phyloP scores from a whole-genome alignment of 2,113 vertebrate genomes.

The Campylorhamphus procurvoides region DNA sequence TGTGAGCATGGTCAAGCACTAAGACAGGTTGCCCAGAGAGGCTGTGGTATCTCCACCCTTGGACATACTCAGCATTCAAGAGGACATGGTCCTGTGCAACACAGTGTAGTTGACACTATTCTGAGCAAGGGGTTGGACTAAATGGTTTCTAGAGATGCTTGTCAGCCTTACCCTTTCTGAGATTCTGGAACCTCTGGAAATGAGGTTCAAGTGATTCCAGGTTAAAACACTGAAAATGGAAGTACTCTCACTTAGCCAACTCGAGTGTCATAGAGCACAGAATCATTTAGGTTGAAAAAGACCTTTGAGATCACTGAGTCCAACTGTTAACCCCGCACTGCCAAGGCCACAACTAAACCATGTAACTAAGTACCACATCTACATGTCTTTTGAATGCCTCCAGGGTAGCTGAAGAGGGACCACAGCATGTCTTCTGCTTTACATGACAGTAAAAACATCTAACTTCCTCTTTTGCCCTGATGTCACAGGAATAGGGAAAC shows the following conservation, averaged over 20 bases:
- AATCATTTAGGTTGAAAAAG: background rate
- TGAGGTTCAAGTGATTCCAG: background rate
- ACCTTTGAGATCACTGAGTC: background rate
- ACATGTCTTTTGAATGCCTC: accelerated
- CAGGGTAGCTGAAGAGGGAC: background rate
- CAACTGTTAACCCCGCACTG: background rate
- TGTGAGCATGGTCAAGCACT: background rate
- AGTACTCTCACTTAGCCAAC: background rate
- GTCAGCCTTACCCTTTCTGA: background rate
- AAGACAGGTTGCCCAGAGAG: background rate
- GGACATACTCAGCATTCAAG: background rate
- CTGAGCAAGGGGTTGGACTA: background rate
- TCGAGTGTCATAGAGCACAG: background rate
- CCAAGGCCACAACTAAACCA: background rate
- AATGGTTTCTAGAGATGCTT: background rate
- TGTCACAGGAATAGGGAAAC: background rate
- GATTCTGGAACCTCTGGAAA: background rate
- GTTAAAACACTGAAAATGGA: background rate
- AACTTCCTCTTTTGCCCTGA: background rate
- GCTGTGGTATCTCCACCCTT: background rate
- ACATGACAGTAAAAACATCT: background rate
- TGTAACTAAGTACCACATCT: background rate
- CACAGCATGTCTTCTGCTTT: background rate
- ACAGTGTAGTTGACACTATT: background rate
- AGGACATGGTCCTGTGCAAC: accelerated